phyloP scores from a whole-genome alignment of 2,888 invertebrate genomes.

The Halictus quadricinctus region DNA sequence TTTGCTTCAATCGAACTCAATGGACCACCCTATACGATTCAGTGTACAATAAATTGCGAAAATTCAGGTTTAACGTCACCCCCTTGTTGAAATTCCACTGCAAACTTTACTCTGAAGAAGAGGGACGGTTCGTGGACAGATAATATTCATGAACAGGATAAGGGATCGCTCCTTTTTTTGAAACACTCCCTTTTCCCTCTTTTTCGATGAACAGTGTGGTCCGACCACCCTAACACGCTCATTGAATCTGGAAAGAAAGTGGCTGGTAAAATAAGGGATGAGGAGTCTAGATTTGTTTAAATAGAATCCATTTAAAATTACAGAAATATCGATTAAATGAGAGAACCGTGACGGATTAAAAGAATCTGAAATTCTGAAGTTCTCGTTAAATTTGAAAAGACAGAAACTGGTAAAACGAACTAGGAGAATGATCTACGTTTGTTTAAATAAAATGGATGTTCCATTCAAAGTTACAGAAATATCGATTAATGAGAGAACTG shows the following conservation, averaged over 20 bases:
- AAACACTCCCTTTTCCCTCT: conserved; percentile 9
- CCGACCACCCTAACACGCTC: not conserved
- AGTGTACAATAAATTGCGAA: not conserved
- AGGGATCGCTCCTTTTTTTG: conserved; percentile 13
- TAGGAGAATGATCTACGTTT: not conserved
- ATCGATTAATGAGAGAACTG: too few relatives aligned
- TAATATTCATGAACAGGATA: conserved; percentile 25
- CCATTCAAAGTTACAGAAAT: too few relatives aligned
- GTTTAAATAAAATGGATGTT: not conserved
- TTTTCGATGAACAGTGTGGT: conserved; percentile 18
- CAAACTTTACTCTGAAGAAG: not conserved
- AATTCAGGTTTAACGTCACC: not conserved
- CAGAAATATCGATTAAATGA: too few relatives aligned
- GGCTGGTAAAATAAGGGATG: not conserved
- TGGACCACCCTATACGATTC: not conserved
- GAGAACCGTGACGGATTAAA: too few relatives aligned
- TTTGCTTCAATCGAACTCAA: not conserved
- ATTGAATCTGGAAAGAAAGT: not conserved
- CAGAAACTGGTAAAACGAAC: not conserved
- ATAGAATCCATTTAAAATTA: not conserved
- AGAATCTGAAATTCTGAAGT: not conserved
- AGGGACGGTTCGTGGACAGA: conserved; percentile 6
- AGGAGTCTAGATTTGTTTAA: not conserved
- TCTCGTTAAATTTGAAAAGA: not conserved
- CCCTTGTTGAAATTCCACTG: not conserved